Percentiles rank a stretch among this genome's conserved stretches.
These are phyloP conservation scores for Synanceia verrucosa DNA, from an alignment of 2,797 vertebrate genomes.

Conservation along the genomic window DNA sequence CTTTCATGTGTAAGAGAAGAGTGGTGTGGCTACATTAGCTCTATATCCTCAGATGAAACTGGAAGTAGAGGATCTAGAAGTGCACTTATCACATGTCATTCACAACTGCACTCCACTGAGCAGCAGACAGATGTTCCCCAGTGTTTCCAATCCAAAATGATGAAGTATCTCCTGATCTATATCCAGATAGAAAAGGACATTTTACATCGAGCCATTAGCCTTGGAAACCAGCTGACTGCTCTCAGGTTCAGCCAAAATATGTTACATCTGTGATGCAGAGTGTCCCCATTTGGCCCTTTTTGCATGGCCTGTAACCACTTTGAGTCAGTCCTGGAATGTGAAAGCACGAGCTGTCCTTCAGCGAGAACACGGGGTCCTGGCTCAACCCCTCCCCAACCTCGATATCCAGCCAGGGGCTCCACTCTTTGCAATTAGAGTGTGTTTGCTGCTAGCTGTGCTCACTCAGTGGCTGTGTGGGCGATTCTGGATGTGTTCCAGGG, in stretches of 20 bases:
- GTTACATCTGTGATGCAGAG: conserved; percentile 42
- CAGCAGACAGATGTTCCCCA: conserved; percentile 58
- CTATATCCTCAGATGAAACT: conserved; percentile 28
- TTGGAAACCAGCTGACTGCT: conserved; percentile 56
- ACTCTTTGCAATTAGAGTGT: conserved; percentile 81
- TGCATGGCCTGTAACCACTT: conserved; percentile 59
- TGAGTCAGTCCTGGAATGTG: conserved; percentile 64
- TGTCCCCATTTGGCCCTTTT: conserved; percentile 58
- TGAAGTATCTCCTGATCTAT: conserved; percentile 50
- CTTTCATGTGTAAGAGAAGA: conserved; percentile 16
- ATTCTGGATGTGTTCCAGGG: conserved; percentile 73
- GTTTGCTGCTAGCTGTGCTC: conserved; percentile 78
- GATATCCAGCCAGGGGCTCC: conserved; percentile 76
- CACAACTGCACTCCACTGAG: conserved; percentile 48
- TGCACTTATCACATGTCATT: conserved; percentile 54
- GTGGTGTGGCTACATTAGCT: conserved; percentile 21
- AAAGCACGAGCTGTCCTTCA: conserved; percentile 74
- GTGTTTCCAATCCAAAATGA: conserved; percentile 50
- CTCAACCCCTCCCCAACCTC: conserved; percentile 33
- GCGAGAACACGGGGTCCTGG: conserved; percentile 69
- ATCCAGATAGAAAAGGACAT: conserved; percentile 50
- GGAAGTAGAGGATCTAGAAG: conserved; percentile 37
- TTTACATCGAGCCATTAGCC: conserved; percentile 67
- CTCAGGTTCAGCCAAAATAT: conserved; percentile 55
- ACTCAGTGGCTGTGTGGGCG: conserved; percentile 75